Percentiles rank a stretch among this genome's conserved stretches.
Conservation (phyloP, 2,888 invertebrate species). For the Melanchra persicariae region DNA sequence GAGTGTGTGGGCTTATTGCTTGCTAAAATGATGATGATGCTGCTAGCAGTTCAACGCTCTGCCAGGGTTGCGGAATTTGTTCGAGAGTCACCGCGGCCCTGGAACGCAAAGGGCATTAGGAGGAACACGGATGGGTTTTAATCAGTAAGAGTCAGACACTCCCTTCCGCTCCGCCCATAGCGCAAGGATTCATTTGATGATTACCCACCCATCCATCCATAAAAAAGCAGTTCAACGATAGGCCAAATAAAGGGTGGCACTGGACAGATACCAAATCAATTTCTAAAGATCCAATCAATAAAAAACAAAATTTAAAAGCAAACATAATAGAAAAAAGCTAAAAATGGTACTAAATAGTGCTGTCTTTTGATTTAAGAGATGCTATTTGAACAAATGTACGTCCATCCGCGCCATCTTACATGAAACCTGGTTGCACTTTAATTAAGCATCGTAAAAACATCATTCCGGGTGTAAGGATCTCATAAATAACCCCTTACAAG, state of each 20-base stretch:
- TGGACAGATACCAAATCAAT: too few relatives aligned
- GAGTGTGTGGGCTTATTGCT: not conserved
- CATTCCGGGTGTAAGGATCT: constrained; percentile 43
- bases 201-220: too few relatives aligned
- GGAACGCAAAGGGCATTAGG: too few relatives aligned
- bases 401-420: constrained; percentile 14
- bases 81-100: too few relatives aligned
- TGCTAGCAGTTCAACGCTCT: not conserved
- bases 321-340: too few relatives aligned
- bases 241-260: not conserved
- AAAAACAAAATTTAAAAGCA: too few relatives aligned
- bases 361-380: not conserved
- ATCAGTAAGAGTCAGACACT: too few relatives aligned
- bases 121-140: too few relatives aligned
- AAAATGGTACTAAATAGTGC: not conserved
- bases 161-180: too few relatives aligned
- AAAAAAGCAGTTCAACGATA: not conserved
- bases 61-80: too few relatives aligned
- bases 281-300: too few relatives aligned
- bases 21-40: not conserved
- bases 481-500: constrained; percentile 52
- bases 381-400: not conserved
- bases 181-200: too few relatives aligned
- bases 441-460: constrained; percentile 46
- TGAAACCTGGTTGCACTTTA: constrained; percentile 41